Base-by-base conservation (phyloP, 1,140 invertebrate species). In the Eumaeus atala region DNA sequence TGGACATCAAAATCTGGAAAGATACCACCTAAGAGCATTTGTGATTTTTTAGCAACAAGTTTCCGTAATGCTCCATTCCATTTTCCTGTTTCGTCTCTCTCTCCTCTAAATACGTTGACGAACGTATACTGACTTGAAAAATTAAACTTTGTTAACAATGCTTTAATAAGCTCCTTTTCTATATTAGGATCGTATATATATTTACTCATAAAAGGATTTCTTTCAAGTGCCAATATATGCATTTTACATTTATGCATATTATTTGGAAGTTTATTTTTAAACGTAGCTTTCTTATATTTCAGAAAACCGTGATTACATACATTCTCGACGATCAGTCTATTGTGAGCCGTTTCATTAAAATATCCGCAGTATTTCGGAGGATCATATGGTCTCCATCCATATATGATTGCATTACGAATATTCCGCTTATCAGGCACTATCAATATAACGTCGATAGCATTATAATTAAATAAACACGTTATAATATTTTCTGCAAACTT, bases 1-100 rank as follows among this genome's bases (percentile, higher is more conserved):
- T 84, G 79, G 4, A 90, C 82, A 57, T 89, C 87, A 56, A 88
- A 87, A 64, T 90, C 89, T 14, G 89, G 89, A 71, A 84, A 90
- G 55, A 84, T 89, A 33, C 87, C 89, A 2, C 89, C 89, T 9
- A 90, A 57, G 5, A 89, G 61, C 3, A 90, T 77, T 17, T 90
- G 77, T 3, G 84, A 89, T 54, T 79, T 73, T 50, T 78, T 82
- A 0, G 69, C 58, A 9, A 61, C 53, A 0, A 90, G 40, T 9
- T 76, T 60, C 1, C 72, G 77, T 35, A 90, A 65, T n/a, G 85
- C 70, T 0, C 88, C 89, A 21, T 74, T 72, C 89, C 89, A 90
- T 3, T 56, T 38, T 11, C 71, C 71, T 48, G 61, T 51, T 21
- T 69, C 54, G 14, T 68, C 28, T 61, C 79, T 66, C 42, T 89